Conservation (phyloP, 2,113 vertebrate genomes). For the Colius striatus region DNA sequence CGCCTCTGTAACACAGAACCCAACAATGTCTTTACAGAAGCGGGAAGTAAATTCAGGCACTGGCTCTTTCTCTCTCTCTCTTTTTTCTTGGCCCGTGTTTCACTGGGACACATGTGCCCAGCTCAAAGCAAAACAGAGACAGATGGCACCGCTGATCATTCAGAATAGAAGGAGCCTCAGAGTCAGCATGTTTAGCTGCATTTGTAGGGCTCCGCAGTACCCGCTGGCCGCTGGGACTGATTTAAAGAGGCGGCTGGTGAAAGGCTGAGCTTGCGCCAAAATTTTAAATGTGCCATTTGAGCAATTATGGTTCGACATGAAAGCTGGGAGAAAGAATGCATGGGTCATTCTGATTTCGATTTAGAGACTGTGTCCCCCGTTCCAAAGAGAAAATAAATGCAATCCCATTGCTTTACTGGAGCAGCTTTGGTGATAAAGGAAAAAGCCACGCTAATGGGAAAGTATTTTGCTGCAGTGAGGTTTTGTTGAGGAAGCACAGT, state of each 20-base stretch:
- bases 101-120: slow-evolving; percentile 53
- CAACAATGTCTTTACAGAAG: slow-evolving; percentile 63
- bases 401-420: slow-evolving; percentile 37
- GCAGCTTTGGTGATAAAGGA: slow-evolving; percentile 27
- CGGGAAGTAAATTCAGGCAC: slow-evolving; percentile 46
- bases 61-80: slow-evolving; percentile 31
- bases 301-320: slow-evolving; percentile 58
- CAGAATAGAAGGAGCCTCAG: slow-evolving; percentile 50
- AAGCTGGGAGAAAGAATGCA: slow-evolving; percentile 66
- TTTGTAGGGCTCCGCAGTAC: slow-evolving; percentile 34
- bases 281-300: slow-evolving; percentile 63
- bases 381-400: slow-evolving; percentile 67
- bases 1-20: slow-evolving; percentile 40
- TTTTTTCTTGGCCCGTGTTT: slow-evolving; percentile 51
- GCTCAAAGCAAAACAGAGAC: slow-evolving; percentile 69
- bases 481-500: neutral
- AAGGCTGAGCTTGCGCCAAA: slow-evolving; percentile 54
- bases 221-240: slow-evolving; percentile 60
- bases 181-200: slow-evolving; percentile 66
- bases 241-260: slow-evolving; percentile 55
- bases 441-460: neutral
- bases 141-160: slow-evolving; percentile 67
- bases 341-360: slow-evolving; percentile 69
- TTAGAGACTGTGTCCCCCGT: slow-evolving; percentile 53
- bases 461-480: neutral